A percentile compares a stretch with the other conserved stretches of the same genome.
These are phyloP conservation scores for Cydia amplana DNA, from an alignment of 1,140 invertebrate species.

Conservation along the genomic window DNA sequence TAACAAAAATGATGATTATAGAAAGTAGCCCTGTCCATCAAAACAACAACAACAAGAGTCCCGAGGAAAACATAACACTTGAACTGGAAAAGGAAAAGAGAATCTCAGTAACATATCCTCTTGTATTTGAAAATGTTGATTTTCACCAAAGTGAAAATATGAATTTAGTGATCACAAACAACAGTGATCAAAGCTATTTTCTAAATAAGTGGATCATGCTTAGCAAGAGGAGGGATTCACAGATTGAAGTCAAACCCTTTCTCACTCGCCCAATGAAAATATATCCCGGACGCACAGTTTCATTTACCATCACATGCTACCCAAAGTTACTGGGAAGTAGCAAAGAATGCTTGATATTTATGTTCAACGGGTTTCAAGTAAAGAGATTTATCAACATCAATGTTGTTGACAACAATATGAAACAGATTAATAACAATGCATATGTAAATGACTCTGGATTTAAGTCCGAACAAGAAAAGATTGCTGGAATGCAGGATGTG, in stretches of 20 bases:
- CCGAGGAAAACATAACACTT: slow-evolving; percentile 50
- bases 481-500: slow-evolving; percentile 53
- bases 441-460: not conserved
- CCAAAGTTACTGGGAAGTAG: slow-evolving; percentile 68
- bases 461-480: slow-evolving; percentile 42
- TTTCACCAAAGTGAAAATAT: slow-evolving; percentile 50
- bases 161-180: slow-evolving; percentile 57
- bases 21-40: slow-evolving; percentile 39
- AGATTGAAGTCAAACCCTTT: slow-evolving; percentile 59
- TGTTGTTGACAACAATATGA: slow-evolving; percentile 47
- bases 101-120: slow-evolving; percentile 57
- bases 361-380: slow-evolving; percentile 68
- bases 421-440: slow-evolving; percentile 39
- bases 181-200: slow-evolving; percentile 53
- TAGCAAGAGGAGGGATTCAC: slow-evolving; percentile 62
- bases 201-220: slow-evolving; percentile 69
- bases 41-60: slow-evolving; percentile 33
- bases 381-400: slow-evolving; percentile 65
- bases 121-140: slow-evolving; percentile 60
- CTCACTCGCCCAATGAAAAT: slow-evolving; percentile 55
- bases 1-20: slow-evolving; percentile 78
- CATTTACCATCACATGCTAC: slow-evolving; percentile 58
- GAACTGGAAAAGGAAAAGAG: slow-evolving; percentile 54
- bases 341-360: slow-evolving; percentile 62
- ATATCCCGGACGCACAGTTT: slow-evolving; percentile 51